phyloP scores from a whole-genome alignment of 2,113 vertebrate species.

The Brevimyrus niger region DNA sequence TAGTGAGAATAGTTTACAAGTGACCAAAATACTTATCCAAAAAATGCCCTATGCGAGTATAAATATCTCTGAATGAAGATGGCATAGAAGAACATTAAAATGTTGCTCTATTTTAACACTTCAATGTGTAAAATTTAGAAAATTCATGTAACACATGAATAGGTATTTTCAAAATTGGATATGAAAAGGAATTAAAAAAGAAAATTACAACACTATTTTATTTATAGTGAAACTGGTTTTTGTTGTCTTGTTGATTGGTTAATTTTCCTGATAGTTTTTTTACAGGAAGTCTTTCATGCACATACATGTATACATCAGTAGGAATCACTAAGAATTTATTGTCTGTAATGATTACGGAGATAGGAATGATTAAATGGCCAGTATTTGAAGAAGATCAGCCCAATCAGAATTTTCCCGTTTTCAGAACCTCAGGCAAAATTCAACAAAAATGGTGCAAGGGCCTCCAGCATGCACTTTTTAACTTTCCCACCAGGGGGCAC shows the following conservation, averaged over 20 bases:
- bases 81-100: background rate
- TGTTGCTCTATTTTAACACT: background rate
- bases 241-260: background rate
- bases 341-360: background rate
- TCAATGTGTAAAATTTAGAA: background rate
- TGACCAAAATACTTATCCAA: slow-evolving; percentile 7
- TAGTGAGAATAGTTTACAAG: background rate
- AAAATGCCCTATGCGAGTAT: background rate
- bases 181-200: background rate
- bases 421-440: background rate
- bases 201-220: background rate
- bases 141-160: background rate
- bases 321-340: background rate
- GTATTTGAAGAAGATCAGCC: background rate
- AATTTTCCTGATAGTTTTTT: background rate
- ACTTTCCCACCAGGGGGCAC: background rate
- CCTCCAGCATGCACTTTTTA: background rate
- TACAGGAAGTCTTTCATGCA: background rate
- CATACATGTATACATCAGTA: background rate
- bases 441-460: background rate
- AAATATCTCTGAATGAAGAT: slow-evolving; percentile 5
- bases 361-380: background rate
- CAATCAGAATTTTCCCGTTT: background rate
- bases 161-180: background rate
- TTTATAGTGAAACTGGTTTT: background rate